These are phyloP conservation scores for Turdus rufiventris DNA, from an alignment of 2,113 vertebrate genomes.

Conservation along the genomic window DNA sequence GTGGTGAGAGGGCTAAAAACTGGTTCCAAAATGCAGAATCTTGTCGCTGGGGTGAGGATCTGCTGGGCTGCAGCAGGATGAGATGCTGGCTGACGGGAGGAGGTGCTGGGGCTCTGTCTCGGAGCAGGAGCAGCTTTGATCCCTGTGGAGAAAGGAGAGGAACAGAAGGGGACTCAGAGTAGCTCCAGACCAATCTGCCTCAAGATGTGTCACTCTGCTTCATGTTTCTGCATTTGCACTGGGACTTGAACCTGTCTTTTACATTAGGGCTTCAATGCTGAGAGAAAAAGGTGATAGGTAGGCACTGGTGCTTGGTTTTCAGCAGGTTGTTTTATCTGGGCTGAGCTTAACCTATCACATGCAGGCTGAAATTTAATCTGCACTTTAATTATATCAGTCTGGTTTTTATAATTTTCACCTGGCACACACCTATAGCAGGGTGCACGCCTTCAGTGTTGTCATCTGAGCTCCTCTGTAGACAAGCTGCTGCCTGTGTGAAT, in stretches of 20 bases:
- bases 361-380: background rate
- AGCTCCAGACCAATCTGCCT: background rate
- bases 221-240: background rate
- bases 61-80: background rate
- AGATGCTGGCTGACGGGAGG: background rate
- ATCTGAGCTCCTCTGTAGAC: background rate
- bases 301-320: background rate
- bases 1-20: background rate
- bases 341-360: accelerated
- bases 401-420: background rate
- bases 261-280: background rate
- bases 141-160: background rate
- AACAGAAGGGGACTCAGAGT: background rate
- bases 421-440: background rate
- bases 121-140: background rate
- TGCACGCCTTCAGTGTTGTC: accelerated
- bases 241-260: background rate
- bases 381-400: background rate
- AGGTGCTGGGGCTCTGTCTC: background rate
- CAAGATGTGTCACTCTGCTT: background rate
- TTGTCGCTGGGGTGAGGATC: background rate
- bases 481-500: background rate
- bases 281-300: accelerated
- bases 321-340: background rate
- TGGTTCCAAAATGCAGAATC: background rate